phyloP scores from a whole-genome alignment of 2,888 invertebrate species.

The Dicyrtoma fusca region DNA sequence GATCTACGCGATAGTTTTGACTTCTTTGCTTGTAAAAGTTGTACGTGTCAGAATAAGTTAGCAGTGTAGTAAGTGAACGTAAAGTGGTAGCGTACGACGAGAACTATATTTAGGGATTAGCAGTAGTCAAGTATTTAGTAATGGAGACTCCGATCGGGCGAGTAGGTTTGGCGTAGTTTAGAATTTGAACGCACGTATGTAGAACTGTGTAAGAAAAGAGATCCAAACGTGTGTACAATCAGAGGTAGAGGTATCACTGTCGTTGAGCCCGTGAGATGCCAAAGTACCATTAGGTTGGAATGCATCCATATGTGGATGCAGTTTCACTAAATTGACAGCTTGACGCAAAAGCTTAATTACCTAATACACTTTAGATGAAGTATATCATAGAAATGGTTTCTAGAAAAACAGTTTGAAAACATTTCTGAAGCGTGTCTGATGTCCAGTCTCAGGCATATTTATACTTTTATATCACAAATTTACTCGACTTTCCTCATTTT shows the following conservation, averaged over 20 bases:
- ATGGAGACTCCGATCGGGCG: neutral
- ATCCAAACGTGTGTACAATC: neutral
- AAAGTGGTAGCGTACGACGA: neutral
- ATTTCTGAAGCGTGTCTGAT: neutral
- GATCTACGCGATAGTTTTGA: slow-evolving; percentile 18
- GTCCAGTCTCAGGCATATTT: no score
- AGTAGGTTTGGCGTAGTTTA: slow-evolving; percentile 3
- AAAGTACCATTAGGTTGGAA: slow-evolving; percentile 19
- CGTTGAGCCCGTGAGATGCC: slow-evolving; percentile 6
- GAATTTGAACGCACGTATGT: slow-evolving; percentile 5
- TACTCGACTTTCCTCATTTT: no score
- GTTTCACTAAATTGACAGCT: slow-evolving; percentile 20
- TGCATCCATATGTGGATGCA: slow-evolving; percentile 27
- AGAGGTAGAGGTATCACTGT: no score
- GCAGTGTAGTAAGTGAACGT: slow-evolving; percentile 12
- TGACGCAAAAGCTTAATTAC: slow-evolving; percentile 15
- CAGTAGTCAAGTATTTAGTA: slow-evolving; percentile 9
- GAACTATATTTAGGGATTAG: slow-evolving; percentile 23
- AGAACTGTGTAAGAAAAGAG: neutral
- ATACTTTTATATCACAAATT: no score
- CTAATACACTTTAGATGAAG: slow-evolving; percentile 20
- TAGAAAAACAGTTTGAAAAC: slow-evolving; percentile 1
- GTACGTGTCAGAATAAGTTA: slow-evolving; percentile 15
- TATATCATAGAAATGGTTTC: neutral
- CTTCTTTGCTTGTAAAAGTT: slow-evolving; percentile 21